Evolutionary conservation across 2,113 vertebrate genomes (phyloP).

Genomic region (Strix aluco): DNA sequence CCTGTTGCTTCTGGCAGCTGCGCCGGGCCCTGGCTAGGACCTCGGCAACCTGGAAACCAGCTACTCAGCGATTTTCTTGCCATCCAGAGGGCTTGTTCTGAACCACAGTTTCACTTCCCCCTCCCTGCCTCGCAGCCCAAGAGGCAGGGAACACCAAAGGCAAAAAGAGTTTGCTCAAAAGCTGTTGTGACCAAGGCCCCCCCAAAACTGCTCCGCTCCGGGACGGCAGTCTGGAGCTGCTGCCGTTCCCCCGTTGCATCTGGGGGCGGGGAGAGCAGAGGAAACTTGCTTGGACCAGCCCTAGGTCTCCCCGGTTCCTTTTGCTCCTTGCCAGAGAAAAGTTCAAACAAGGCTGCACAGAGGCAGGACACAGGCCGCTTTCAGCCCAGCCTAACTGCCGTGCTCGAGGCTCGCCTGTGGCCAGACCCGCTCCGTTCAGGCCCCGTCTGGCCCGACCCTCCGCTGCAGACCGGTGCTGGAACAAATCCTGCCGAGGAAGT

Average conservation of each 20-base stretch:
- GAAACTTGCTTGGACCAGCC: constrained; percentile 42
- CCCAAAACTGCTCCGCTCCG: not conserved
- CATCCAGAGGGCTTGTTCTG: constrained; percentile 58
- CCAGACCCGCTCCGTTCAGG: not conserved
- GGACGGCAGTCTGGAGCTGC: not conserved
- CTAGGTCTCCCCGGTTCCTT: constrained; percentile 8
- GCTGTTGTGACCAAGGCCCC: not conserved
- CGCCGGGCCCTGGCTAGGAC: constrained; percentile 13
- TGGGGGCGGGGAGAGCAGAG: not conserved
- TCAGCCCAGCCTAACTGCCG: not conserved
- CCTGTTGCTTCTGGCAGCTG: constrained; percentile 73
- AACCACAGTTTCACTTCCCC: constrained; percentile 56
- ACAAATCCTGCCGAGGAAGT: not conserved
- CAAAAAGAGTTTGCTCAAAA: not conserved
- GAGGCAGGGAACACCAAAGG: constrained; percentile 15
- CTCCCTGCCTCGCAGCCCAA: not conserved
- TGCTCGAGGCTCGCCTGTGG: not conserved
- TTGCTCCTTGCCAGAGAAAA: constrained; percentile 54
- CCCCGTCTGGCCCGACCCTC: not conserved
- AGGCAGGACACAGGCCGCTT: constrained; percentile 60
- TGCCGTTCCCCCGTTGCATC: not conserved
- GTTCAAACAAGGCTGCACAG: constrained; percentile 59
- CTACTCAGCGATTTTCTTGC: constrained; percentile 72
- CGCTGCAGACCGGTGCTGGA: not conserved
- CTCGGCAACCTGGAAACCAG: constrained; percentile 66